These are phyloP conservation scores for Globodera rostochiensis DNA, from an alignment of 1,140 invertebrate species.

Conservation along the genomic window DNA sequence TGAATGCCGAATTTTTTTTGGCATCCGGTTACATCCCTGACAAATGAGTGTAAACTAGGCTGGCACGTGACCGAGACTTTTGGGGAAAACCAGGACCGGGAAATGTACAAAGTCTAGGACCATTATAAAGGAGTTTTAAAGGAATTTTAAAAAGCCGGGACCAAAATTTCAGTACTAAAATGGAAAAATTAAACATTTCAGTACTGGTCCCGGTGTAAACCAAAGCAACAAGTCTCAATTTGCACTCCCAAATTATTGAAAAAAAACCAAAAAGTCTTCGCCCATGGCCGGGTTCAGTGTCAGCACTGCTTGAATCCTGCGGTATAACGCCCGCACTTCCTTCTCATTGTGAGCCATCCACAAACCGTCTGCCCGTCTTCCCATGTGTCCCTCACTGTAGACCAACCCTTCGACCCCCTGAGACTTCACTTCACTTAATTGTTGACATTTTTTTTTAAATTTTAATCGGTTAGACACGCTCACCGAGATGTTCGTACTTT, in stretches of 20 bases:
- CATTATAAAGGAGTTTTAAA: too few relatives aligned
- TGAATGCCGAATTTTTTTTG: too few relatives aligned
- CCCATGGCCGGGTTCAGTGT: slow-evolving; percentile 48
- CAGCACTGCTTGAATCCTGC: slow-evolving; percentile 32
- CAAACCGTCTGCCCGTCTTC: slow-evolving; percentile 34
- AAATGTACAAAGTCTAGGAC: too few relatives aligned
- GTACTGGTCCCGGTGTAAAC: not conserved
- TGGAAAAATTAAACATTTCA: too few relatives aligned
- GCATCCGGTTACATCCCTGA: too few relatives aligned
- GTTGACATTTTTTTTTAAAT: too few relatives aligned
- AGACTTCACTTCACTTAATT: slow-evolving; percentile 43
- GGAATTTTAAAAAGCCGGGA: too few relatives aligned
- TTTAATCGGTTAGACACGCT: not conserved
- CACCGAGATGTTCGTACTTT: slow-evolving; percentile 42
- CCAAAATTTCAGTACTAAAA: too few relatives aligned
- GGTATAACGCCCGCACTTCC: slow-evolving; percentile 32
- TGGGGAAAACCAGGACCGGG: too few relatives aligned
- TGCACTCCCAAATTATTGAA: not conserved
- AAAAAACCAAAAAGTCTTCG: slow-evolving; percentile 50
- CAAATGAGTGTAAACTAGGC: too few relatives aligned
- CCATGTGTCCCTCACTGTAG: slow-evolving; percentile 42
- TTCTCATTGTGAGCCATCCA: slow-evolving; percentile 43
- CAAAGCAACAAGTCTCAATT: not conserved
- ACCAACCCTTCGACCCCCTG: slow-evolving; percentile 46
- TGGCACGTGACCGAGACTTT: too few relatives aligned